phyloP scores from a whole-genome alignment of 2,797 vertebrate species.

The Lycodopsis pacificus region DNA sequence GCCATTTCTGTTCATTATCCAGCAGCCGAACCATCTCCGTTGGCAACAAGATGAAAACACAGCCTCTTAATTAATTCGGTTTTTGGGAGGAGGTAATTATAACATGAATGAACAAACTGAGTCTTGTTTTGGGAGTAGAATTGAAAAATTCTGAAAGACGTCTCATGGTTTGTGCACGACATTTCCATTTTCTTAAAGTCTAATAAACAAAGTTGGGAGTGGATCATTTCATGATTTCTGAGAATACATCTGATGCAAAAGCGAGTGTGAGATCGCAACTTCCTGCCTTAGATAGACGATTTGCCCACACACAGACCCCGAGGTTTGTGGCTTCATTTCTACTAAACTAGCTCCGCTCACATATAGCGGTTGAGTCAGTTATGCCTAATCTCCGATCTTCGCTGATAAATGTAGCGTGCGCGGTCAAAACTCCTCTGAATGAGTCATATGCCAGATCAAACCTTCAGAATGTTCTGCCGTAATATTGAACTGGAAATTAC shows the following conservation, averaged over 20 bases:
- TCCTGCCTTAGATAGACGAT: slow-evolving; percentile 62
- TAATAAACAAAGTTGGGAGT: slow-evolving; percentile 1
- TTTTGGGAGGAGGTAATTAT: background rate
- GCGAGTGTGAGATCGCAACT: slow-evolving; percentile 32
- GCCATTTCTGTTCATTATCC: background rate
- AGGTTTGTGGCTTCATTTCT: slow-evolving; percentile 63
- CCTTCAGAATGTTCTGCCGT: background rate
- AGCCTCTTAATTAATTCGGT: background rate
- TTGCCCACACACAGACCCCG: slow-evolving; percentile 32
- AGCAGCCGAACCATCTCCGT: background rate
- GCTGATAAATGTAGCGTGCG: slow-evolving; percentile 36
- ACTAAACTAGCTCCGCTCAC: slow-evolving; percentile 22
- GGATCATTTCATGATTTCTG: slow-evolving; percentile 43
- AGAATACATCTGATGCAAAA: slow-evolving; percentile 20
- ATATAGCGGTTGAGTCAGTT: slow-evolving; percentile 37
- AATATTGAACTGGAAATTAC: background rate
- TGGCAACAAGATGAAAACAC: background rate
- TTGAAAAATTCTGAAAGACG: no score
- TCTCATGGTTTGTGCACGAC: no score
- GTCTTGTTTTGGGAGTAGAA: background rate
- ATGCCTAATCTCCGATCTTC: slow-evolving; percentile 39
- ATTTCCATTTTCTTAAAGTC: slow-evolving; percentile 6
- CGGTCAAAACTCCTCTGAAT: slow-evolving; percentile 29
- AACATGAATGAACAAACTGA: background rate
- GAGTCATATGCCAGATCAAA: slow-evolving; percentile 22